Base-by-base conservation (phyloP, 2,888 invertebrate genomes). In the Ctenicera cuprea region DNA sequence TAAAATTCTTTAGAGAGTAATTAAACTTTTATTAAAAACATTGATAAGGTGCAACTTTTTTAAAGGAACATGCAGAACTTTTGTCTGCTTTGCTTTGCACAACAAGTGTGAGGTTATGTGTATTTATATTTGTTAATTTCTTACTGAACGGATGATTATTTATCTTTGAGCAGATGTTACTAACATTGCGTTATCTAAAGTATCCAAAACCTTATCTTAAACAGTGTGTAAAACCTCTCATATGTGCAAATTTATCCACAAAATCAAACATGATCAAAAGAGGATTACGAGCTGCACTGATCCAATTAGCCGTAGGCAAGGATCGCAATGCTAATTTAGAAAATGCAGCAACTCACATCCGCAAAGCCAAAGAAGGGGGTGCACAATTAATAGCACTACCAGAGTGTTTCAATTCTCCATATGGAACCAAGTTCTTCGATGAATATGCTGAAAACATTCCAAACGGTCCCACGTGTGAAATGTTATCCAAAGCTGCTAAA, bases 331-430 rank as follows among this genome's bases (percentile, higher is more conserved):
- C 90, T 74, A 98, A 98, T 87, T 86, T 98, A 14, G 87, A 90
- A 26, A 90, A 91, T 80, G 97, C 96, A 0, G 87, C 92, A 0
- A 88, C 89, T 50, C 90, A 93, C 77, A 94, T 98, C 70, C 88
- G 90, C 72, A 89, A 91, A 75, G 96, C 96, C 0, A 84, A 82
- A 77, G 92, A 92, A 76, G 86, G 89, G 63, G 87, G 90, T 63
- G 93, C 94, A 0, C 89, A 92, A 50, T 80, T 95, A 30, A 87
- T 95, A 22, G 90, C 91, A 0, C 85, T 95, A 5, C 94, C 95
- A 9, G 98, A 98, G 87, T 97, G 97, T 85, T 98, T 98, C 83
- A 98, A 98, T 85, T 95, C 95, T 14, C 98, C 98, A 0, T 98
- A 98, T 87, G 98, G 97, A 69, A 94, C 94, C 61, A 90, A 92